phyloP scores from a whole-genome alignment of 2,113 vertebrate species.

The Chamaetylas fuelleborni region DNA sequence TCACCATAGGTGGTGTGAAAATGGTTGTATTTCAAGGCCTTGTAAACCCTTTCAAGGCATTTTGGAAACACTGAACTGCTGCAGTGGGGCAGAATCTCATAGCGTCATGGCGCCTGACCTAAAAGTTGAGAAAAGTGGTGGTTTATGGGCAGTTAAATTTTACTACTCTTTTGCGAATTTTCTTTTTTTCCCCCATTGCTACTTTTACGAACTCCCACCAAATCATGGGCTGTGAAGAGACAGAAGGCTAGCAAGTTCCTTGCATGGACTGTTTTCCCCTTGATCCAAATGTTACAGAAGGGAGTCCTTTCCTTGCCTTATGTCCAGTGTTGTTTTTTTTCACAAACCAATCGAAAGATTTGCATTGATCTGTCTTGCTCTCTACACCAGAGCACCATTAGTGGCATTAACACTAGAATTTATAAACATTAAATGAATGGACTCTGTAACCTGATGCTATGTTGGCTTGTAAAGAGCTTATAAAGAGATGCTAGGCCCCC shows the following conservation, averaged over 20 bases:
- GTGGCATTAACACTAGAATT: constrained; percentile 26
- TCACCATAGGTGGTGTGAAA: not conserved
- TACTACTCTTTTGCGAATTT: constrained; percentile 24
- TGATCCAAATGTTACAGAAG: not conserved
- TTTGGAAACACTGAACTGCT: constrained; percentile 18
- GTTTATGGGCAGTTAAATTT: constrained; percentile 64
- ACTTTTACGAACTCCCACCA: not conserved
- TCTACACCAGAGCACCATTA: not conserved
- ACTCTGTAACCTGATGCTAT: constrained; percentile 28
- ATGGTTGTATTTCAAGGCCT: not conserved
- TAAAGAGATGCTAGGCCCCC: constrained; percentile 9
- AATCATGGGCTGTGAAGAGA: not conserved
- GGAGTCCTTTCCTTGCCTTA: not conserved
- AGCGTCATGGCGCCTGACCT: constrained; percentile 39
- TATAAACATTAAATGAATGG: constrained; percentile 17
- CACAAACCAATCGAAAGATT: not conserved
- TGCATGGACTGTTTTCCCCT: not conserved
- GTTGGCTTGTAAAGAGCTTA: constrained; percentile 52
- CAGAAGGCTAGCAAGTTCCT: not conserved
- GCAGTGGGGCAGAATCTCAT: not conserved
- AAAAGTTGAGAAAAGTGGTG: not conserved
- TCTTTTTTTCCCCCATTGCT: not conserved
- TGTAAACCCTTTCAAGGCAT: constrained; percentile 31
- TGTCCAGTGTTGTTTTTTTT: not conserved
- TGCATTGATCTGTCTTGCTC: not conserved